Evolutionary conservation across 1,140 invertebrate species (phyloP).

Genomic region (Brachionus koreanus): DNA sequence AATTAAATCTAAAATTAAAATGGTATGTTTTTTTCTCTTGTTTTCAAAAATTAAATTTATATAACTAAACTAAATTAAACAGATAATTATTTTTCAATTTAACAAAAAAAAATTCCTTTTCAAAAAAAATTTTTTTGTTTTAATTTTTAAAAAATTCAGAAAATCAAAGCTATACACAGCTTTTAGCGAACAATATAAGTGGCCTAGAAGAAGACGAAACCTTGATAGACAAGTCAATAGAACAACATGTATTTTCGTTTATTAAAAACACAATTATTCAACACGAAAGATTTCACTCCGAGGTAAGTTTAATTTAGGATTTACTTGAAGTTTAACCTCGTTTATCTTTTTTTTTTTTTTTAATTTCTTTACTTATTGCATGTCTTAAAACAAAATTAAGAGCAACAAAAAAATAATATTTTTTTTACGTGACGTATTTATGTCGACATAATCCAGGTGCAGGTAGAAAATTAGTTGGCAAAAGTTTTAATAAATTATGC

Average conservation of each 20-base stretch:
- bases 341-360: neutral
- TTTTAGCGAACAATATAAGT: neutral
- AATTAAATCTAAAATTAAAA: too few species aligned
- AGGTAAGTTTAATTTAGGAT: conserved; percentile 60
- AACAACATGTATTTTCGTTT: conserved; percentile 75
- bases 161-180: neutral
- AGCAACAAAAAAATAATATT: neutral
- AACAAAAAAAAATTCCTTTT: too few species aligned
- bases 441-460: neutral
- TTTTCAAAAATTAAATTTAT: too few species aligned
- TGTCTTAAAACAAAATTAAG: neutral
- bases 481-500: conserved; percentile 11
- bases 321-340: conserved; percentile 8
- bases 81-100: too few species aligned
- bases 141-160: too few species aligned
- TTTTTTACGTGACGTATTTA: neutral
- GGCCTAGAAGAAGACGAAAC: conserved; percentile 70
- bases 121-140: too few species aligned
- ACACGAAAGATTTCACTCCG: conserved; percentile 68
- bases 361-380: neutral
- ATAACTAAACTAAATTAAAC: too few species aligned
- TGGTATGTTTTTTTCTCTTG: too few species aligned
- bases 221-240: conserved; percentile 71
- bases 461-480: neutral
- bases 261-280: conserved; percentile 69